A percentile compares a stretch with the other conserved stretches of the same genome.
Conservation (phyloP, 2,113 vertebrate species). For the Cricetomys ansorgei region DNA sequence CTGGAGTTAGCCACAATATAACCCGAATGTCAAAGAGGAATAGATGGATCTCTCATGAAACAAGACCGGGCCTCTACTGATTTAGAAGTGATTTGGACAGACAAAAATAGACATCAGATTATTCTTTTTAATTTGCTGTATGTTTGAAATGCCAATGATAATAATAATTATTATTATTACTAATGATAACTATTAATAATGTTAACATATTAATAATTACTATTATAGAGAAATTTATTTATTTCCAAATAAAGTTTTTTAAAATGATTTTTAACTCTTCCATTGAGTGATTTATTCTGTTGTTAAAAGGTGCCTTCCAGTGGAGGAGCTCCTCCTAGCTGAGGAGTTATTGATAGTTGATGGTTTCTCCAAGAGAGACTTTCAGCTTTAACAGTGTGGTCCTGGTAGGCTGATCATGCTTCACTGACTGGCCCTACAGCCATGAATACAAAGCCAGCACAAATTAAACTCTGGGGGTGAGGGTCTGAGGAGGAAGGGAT, state of each 20-base stretch:
- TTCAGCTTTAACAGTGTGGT: background rate
- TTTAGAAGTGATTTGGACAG: background rate
- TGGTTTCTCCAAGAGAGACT: background rate
- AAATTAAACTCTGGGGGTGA: background rate
- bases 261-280: background rate
- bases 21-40: background rate
- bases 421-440: background rate
- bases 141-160: background rate
- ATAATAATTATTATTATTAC: too few relatives aligned
- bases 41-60: background rate
- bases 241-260: background rate
- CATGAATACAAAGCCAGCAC: background rate
- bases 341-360: background rate
- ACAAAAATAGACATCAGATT: background rate
- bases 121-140: background rate
- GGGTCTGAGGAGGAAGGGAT: background rate
- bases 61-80: background rate
- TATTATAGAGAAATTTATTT: background rate
- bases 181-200: too few relatives aligned
- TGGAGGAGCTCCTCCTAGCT: background rate
- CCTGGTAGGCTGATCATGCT: background rate
- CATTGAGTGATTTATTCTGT: background rate
- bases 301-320: background rate
- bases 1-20: background rate
- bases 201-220: too few relatives aligned